Base-by-base conservation (phyloP, 1,140 invertebrate species). In the Anastrepha ludens region DNA sequence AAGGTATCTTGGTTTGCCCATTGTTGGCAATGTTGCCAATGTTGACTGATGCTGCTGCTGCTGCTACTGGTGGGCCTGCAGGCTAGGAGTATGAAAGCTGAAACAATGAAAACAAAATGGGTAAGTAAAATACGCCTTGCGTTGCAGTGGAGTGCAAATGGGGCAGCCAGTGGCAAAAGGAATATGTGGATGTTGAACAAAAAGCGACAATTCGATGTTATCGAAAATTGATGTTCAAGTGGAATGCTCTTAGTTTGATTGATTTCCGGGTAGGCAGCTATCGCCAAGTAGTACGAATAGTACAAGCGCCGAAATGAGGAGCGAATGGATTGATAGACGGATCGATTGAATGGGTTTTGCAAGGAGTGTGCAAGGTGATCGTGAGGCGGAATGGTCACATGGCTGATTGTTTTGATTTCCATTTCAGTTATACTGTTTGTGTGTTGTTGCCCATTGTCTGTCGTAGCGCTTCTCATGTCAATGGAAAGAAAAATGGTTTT, bases 221-320 rank as follows among this genome's bases (percentile, higher is more conserved):
- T 85, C 55, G 59, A 60, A 62, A 85, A 85, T 60, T 85, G 15
- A 60, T 85, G 81, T 29, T 85, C 15, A 85, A 85, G 13, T 60
- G 47, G 90, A 89, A 90, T 90, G 88, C 89, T 90, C 89, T 90
- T 89, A 90, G 89, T 90, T 89, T 90, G 89, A 90, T 90, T 90
- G 89, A 90, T 90, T 90, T 90, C 90, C 90, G 90, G 90, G 88
- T 90, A 88, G 85, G 70, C 85, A 60, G 81, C 65, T 85, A 74
- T 29, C 65, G 65, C 50, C 6, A 55, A 55, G 50, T 8, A 55
- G 6, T 55, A 55, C 3, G 50, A 55, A 29, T 29, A 29, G 50
- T 55, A 55, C 50, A 55, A 55, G 50, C 15, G 17, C 44, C 44
- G 64, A 67, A 67, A 39, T 29, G 64, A 29, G 29, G 64, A 4